Percentiles rank a stretch among this genome's conserved stretches.
Conservation (phyloP, 2,113 vertebrate genomes). For the Cyprinodon brontotheroides region DNA sequence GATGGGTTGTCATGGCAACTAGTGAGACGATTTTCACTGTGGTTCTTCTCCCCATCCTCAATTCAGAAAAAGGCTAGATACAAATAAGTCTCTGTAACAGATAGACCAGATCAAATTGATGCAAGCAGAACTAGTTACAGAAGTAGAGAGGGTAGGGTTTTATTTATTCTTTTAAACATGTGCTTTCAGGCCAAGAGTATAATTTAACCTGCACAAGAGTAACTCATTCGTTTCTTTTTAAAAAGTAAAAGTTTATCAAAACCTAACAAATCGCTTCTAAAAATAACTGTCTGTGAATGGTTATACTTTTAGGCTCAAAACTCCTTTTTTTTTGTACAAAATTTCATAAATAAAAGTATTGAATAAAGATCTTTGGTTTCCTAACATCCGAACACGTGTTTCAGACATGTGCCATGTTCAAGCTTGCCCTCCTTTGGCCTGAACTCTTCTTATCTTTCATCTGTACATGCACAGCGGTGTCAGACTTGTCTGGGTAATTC, state of each 20-base stretch:
- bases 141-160: not conserved
- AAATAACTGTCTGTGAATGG: not conserved
- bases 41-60: constrained; percentile 34
- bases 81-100: constrained; percentile 41
- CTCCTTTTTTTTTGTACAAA: not conserved
- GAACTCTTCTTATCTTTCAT: constrained; percentile 25
- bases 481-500: constrained; percentile 37
- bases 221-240: not conserved
- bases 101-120: constrained; percentile 37
- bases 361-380: not conserved
- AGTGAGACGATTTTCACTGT: constrained; percentile 44
- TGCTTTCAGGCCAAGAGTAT: constrained; percentile 8
- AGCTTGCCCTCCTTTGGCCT: constrained; percentile 27
- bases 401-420: constrained; percentile 34
- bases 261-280: not conserved
- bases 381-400: not conserved
- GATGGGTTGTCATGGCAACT: constrained; percentile 80
- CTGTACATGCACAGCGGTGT: constrained; percentile 38
- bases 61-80: constrained; percentile 42
- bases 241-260: too few relatives aligned
- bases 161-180: constrained; percentile 23
- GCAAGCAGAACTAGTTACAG: constrained; percentile 30
- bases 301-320: not conserved
- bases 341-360: not conserved
- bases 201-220: constrained; percentile 11